Evolutionary conservation across 2,113 vertebrate species (phyloP).

Genomic region (Rhodinocichla rosea): DNA sequence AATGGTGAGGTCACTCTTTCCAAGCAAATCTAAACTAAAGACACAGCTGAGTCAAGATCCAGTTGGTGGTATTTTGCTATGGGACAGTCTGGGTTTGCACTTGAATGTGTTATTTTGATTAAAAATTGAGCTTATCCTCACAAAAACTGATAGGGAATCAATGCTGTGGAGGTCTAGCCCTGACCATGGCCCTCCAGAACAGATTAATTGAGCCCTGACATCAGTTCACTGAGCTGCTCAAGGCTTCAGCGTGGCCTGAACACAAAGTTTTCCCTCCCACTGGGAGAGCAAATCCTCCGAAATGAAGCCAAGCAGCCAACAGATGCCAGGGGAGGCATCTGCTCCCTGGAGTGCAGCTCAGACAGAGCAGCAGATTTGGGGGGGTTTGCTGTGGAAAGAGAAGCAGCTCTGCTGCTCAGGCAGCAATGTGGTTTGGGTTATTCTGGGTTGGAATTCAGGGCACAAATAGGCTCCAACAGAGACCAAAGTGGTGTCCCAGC

Average conservation of each 20-base stretch:
- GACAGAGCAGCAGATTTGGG: neutral
- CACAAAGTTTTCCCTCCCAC: neutral
- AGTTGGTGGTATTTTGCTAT: neutral
- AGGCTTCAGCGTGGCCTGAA: neutral
- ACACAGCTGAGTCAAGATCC: neutral
- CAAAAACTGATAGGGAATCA: neutral
- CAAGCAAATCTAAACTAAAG: neutral
- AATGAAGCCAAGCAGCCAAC: neutral
- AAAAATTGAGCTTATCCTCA: neutral
- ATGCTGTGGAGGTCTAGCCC: neutral
- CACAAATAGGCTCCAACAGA: neutral
- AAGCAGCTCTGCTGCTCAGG: neutral
- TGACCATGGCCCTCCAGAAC: rapidly evolving
- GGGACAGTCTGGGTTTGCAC: neutral
- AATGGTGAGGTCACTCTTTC: neutral
- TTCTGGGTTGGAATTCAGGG: neutral
- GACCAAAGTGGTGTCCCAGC: rapidly evolving
- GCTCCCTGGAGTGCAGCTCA: neutral
- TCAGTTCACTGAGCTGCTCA: neutral
- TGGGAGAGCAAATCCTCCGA: neutral
- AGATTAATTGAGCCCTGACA: neutral
- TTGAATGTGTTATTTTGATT: neutral
- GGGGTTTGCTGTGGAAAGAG: neutral
- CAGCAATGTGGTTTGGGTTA: no score
- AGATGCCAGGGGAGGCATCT: neutral